Percentiles rank a stretch among this genome's conserved stretches.
phyloP scores from a whole-genome alignment of 2,113 vertebrate genomes.

The Psophia crepitans region DNA sequence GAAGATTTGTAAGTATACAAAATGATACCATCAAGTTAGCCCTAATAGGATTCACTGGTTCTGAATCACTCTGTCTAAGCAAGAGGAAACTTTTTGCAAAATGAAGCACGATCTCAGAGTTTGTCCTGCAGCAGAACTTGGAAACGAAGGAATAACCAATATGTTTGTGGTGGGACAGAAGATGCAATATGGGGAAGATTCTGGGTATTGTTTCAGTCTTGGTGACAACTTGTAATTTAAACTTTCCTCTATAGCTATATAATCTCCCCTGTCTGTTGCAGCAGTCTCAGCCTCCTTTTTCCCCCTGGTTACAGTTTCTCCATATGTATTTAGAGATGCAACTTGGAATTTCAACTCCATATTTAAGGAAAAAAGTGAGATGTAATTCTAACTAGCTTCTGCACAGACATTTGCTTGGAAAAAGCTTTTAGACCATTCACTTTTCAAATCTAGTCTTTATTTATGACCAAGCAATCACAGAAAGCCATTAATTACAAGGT shows the following conservation, averaged over 20 bases:
- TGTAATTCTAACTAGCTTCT: not conserved
- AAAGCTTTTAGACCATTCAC: not conserved
- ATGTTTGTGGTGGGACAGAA: not conserved
- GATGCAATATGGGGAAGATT: not conserved
- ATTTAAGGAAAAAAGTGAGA: not conserved
- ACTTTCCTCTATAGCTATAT: not conserved
- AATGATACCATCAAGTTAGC: rapidly evolving
- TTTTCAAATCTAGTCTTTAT: not conserved
- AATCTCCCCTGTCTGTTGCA: not conserved
- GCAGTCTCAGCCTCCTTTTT: not conserved
- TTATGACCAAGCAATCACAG: not conserved
- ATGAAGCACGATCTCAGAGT: not conserved
- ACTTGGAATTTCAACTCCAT: not conserved
- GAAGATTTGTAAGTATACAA: not conserved
- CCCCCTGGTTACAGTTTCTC: not conserved
- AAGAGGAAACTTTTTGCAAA: not conserved
- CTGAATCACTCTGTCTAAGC: not conserved
- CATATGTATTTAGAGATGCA: not conserved
- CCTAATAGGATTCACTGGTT: not conserved
- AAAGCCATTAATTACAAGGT: not conserved
- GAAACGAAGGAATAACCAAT: not conserved
- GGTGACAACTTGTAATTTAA: not conserved
- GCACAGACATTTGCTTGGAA: not conserved
- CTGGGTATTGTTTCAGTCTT: not conserved
- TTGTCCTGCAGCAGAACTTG: not conserved